These are phyloP conservation scores for Amiota communis DNA, from an alignment of 2,888 invertebrate species.

Conservation along the genomic window DNA sequence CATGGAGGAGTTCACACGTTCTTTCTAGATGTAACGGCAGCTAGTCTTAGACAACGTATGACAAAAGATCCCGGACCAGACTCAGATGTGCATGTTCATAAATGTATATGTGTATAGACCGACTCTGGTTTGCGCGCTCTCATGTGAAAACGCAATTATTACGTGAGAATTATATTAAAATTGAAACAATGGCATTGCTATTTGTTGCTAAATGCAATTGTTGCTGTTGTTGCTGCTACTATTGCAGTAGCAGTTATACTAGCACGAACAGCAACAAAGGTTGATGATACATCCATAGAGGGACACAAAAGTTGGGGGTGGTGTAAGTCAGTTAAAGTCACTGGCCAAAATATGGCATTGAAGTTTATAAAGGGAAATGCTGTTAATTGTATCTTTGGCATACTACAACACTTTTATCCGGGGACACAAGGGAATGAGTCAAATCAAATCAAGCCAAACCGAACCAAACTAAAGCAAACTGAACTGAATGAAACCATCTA, in stretches of 20 bases:
- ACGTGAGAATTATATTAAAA: slow-evolving; percentile 70
- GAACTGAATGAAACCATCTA: too few relatives aligned
- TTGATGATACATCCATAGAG: background rate
- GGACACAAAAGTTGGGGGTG: background rate
- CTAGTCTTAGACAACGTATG: slow-evolving; percentile 1
- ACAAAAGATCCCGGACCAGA: background rate
- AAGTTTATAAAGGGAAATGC: slow-evolving; percentile 57
- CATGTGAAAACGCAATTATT: slow-evolving; percentile 63
- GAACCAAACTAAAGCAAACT: background rate
- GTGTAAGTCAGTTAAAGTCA: background rate
- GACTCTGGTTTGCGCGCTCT: slow-evolving; percentile 37
- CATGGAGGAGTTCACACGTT: background rate
- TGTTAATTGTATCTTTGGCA: slow-evolving; percentile 69
- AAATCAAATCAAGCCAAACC: slow-evolving; percentile 27
- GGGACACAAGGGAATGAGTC: slow-evolving; percentile 42
- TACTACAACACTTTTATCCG: slow-evolving; percentile 64
- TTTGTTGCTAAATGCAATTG: slow-evolving; percentile 40
- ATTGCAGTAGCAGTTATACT: background rate
- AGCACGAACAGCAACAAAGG: background rate
- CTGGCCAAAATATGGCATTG: slow-evolving; percentile 47
- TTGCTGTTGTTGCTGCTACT: background rate
- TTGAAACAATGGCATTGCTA: slow-evolving; percentile 61
- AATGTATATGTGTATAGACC: background rate
- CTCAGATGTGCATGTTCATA: slow-evolving; percentile 4
- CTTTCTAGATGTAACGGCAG: background rate